A percentile compares a stretch with the other conserved stretches of the same genome.
These are phyloP conservation scores for Bujurquina vittata DNA, from an alignment of 2,113 vertebrate genomes.

Conservation along the genomic window DNA sequence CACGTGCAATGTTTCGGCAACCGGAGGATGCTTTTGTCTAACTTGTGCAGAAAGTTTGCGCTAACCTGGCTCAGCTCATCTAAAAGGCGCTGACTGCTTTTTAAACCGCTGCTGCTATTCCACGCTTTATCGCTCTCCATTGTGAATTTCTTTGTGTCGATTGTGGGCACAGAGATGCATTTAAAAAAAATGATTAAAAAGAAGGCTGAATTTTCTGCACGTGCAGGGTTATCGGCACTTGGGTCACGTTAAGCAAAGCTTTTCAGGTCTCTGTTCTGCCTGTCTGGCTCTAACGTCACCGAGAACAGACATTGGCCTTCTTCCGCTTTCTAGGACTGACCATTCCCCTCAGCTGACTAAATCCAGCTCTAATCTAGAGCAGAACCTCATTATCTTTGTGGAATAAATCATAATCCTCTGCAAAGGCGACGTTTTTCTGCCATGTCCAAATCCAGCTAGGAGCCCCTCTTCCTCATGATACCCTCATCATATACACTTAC, in stretches of 20 bases:
- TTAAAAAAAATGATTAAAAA: too few relatives aligned
- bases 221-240: fast-evolving
- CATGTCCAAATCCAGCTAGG: constrained; percentile 36
- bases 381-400: constrained; percentile 45
- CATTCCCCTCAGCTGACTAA: neutral
- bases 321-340: constrained; percentile 6
- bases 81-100: neutral
- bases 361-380: constrained; percentile 20
- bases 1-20: neutral
- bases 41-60: neutral
- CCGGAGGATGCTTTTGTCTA: neutral
- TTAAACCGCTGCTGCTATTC: neutral
- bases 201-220: neutral
- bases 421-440: constrained; percentile 9
- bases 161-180: neutral
- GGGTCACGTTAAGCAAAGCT: neutral
- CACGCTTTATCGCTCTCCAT: neutral
- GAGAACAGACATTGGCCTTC: neutral
- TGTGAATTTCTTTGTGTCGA: neutral
- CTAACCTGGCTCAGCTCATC: neutral
- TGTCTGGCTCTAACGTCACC: neutral
- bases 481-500: constrained; percentile 30
- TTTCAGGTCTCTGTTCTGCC: neutral
- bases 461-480: constrained; percentile 23
- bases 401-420: constrained; percentile 65